These are phyloP conservation scores for Lates japonicus DNA, from an alignment of 2,797 vertebrate species.

Conservation along the genomic window DNA sequence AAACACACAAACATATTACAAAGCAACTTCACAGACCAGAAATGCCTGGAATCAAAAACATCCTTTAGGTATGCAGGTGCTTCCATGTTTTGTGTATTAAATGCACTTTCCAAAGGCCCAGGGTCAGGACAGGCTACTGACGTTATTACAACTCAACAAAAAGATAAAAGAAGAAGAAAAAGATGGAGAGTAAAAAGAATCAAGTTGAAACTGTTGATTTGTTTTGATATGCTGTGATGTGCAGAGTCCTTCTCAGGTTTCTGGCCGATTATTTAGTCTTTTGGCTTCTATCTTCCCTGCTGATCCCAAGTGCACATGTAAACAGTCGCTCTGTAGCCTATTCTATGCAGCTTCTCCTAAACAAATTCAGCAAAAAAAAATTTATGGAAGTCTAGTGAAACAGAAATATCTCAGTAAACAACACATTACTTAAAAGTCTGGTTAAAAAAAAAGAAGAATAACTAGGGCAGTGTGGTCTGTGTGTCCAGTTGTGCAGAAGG, in stretches of 20 bases:
- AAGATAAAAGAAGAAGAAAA: slow-evolving; percentile 14
- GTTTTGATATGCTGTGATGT: slow-evolving; percentile 79
- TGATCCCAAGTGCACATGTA: slow-evolving; percentile 86
- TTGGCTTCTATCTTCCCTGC: slow-evolving; percentile 87
- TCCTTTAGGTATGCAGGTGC: too few relatives aligned
- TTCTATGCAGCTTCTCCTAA: slow-evolving; percentile 78
- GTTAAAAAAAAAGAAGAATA: slow-evolving; percentile 64
- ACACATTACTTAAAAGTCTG: slow-evolving; percentile 77
- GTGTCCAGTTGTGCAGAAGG: slow-evolving; percentile 59
- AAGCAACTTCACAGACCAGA: slow-evolving; percentile 91
- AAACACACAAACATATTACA: slow-evolving; percentile 77
- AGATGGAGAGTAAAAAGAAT: slow-evolving; percentile 83
- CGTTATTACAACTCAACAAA: slow-evolving; percentile 60
- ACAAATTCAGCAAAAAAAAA: slow-evolving; percentile 71
- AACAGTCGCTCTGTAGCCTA: slow-evolving; percentile 89
- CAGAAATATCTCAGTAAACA: slow-evolving; percentile 65
- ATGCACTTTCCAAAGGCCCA: slow-evolving; percentile 84
- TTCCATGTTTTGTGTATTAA: slow-evolving; percentile 65
- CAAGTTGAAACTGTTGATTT: slow-evolving; percentile 88
- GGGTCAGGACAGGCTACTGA: slow-evolving; percentile 71
- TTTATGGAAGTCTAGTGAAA: slow-evolving; percentile 74
- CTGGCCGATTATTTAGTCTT: slow-evolving; percentile 72
- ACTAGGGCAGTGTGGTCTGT: slow-evolving; percentile 74
- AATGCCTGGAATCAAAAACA: slow-evolving; percentile 74
- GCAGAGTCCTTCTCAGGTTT: slow-evolving; percentile 83